phyloP scores from a whole-genome alignment of 2,888 invertebrate species.

The Rotaria magnacalcarata region DNA sequence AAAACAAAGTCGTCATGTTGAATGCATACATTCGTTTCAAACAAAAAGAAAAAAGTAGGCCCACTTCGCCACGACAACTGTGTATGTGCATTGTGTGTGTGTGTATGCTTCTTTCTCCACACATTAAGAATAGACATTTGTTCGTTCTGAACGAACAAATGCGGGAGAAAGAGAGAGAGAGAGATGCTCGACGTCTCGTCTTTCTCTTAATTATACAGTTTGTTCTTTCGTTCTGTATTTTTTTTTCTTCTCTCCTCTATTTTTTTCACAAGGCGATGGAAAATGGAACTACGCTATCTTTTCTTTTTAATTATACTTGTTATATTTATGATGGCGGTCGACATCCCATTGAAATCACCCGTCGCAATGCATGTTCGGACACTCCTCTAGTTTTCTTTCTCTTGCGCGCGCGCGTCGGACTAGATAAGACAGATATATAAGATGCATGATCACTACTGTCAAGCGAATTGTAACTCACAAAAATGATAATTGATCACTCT shows the following conservation, averaged over 20 bases:
- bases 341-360: conserved; percentile 20
- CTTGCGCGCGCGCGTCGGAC: background rate
- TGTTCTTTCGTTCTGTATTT: conserved; percentile 17
- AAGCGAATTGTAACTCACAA: conserved; percentile 3
- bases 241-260: background rate
- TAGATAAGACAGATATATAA: conserved; percentile 26
- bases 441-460: conserved; percentile 26
- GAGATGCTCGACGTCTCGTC: conserved; percentile 8
- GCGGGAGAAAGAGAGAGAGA: conserved; percentile 3
- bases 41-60: background rate
- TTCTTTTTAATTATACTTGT: conserved; percentile 12
- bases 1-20: background rate
- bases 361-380: background rate
- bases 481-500: conserved; percentile 29
- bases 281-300: conserved; percentile 26
- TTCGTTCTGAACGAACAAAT: background rate
- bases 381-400: background rate
- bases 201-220: conserved; percentile 31
- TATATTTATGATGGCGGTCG: conserved; percentile 31
- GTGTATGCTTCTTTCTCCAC: background rate
- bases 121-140: background rate
- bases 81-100: background rate
- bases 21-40: background rate
- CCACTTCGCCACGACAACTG: conserved; percentile 19
- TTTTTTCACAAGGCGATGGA: conserved; percentile 18